Evolutionary conservation across 1,140 invertebrate genomes (phyloP).

Genomic region (Brachionus calyciflorus): DNA sequence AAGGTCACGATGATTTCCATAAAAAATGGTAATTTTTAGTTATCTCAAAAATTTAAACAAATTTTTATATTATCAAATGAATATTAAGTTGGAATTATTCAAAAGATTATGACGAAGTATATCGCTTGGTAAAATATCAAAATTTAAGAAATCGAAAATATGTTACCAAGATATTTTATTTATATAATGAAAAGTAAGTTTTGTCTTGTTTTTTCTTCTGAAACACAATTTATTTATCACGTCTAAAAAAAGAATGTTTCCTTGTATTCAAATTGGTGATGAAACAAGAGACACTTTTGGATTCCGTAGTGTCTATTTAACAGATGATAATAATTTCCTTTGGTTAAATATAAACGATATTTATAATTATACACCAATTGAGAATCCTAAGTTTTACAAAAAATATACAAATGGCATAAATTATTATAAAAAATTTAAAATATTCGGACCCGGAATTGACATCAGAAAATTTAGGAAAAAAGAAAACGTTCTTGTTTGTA

Average conservation of each 20-base stretch:
- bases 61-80: neutral
- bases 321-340: slow-evolving; percentile 28
- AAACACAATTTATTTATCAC: no score
- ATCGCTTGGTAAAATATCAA: neutral
- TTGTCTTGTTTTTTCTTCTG: no score
- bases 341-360: slow-evolving; percentile 4
- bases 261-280: slow-evolving; percentile 1
- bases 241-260: slow-evolving; percentile 22
- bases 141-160: neutral
- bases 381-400: no score
- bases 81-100: neutral
- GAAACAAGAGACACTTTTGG: neutral
- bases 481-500: neutral
- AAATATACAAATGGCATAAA: no score
- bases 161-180: neutral
- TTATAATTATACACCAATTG: neutral
- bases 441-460: no score
- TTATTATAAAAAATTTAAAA: neutral
- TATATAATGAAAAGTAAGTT: slow-evolving; percentile 11
- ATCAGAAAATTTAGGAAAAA: slow-evolving; percentile 31
- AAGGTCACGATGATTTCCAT: neutral
- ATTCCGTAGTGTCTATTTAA: slow-evolving; percentile 6
- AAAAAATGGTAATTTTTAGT: neutral
- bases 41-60: neutral
- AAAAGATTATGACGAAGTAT: neutral